These are phyloP conservation scores for Agonopterix subpropinquella DNA, from an alignment of 2,888 invertebrate species.

Conservation along the genomic window DNA sequence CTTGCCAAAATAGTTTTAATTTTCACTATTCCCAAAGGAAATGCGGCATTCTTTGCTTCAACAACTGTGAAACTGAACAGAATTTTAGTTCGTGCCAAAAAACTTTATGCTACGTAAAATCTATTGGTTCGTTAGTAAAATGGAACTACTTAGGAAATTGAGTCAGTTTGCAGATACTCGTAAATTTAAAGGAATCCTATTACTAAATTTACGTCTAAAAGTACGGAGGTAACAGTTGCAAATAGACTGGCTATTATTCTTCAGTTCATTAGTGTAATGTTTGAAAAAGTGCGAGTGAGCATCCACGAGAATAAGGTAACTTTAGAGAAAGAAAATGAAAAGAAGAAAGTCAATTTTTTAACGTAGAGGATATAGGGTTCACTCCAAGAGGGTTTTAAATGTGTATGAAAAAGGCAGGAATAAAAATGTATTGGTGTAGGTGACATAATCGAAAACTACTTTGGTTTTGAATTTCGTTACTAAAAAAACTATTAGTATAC, in stretches of 20 bases:
- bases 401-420: too few species aligned
- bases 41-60: constrained; percentile 26
- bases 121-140: constrained; percentile 42
- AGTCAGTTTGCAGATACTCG: constrained; percentile 33
- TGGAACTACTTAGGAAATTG: constrained; percentile 47
- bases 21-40: constrained; percentile 29
- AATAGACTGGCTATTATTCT: neutral
- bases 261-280: neutral
- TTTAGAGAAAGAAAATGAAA: too few species aligned
- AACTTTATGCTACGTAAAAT: constrained; percentile 32
- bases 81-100: constrained; percentile 37
- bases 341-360: too few species aligned
- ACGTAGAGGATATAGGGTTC: too few species aligned
- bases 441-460: too few species aligned
- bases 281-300: neutral
- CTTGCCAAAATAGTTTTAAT: constrained; percentile 48
- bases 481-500: too few species aligned
- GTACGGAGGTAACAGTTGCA: neutral
- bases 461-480: too few species aligned
- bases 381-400: too few species aligned
- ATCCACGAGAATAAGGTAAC: too few species aligned
- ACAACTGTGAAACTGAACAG: constrained; percentile 11
- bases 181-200: constrained; percentile 9
- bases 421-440: too few species aligned
- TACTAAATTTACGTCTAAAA: neutral